Conservation (phyloP, 2,113 vertebrate genomes). For the Cettia cetti region DNA sequence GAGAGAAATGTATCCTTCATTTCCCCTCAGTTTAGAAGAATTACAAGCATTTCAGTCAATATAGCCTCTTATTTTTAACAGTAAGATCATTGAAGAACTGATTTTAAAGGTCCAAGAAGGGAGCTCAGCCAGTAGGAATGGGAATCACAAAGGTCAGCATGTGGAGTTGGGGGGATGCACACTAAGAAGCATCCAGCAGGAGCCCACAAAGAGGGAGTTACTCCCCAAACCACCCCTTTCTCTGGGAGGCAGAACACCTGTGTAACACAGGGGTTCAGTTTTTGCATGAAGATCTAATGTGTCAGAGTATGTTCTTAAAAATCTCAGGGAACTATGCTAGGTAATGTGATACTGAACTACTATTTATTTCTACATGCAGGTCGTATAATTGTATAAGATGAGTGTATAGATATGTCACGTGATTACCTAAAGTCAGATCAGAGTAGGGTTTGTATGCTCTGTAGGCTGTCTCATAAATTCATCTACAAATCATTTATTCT, state of each 20-base stretch:
- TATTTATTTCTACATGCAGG: neutral
- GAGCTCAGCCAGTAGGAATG: neutral
- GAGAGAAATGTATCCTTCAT: neutral
- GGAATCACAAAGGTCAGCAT: neutral
- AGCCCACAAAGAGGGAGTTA: neutral
- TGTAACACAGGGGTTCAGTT: neutral
- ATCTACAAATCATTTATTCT: neutral
- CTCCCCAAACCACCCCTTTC: neutral
- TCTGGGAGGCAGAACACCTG: neutral
- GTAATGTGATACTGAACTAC: neutral
- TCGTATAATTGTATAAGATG: neutral
- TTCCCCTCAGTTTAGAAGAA: neutral
- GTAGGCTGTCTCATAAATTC: neutral
- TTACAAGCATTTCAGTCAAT: neutral
- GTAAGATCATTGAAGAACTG: neutral
- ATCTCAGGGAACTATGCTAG: neutral
- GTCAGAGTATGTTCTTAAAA: neutral
- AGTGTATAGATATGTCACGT: neutral
- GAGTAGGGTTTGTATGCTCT: neutral
- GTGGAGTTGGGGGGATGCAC: rapidly evolving
- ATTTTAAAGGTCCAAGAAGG: neutral
- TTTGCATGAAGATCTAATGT: neutral
- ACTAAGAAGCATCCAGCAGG: neutral
- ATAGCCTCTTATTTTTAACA: neutral
- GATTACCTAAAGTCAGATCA: neutral